Base-by-base conservation (phyloP, 2,888 invertebrate genomes). In the Melieria picta region DNA sequence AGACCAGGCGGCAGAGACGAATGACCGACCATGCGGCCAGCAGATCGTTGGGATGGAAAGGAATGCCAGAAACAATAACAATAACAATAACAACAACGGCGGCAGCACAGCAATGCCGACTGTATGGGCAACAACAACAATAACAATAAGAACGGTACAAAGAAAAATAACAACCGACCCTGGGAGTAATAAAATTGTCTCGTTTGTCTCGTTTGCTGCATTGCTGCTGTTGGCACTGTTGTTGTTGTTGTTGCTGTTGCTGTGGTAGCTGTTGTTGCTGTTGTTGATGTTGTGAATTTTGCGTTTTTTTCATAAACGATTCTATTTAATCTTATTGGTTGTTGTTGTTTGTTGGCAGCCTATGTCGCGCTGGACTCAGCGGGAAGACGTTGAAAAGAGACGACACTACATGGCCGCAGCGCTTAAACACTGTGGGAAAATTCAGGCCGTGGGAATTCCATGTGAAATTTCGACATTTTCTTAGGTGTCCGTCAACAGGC, bases 371-470 rank as follows among this genome's bases (percentile, higher is more conserved):
- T 30, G 30, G 30, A 30, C 30, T 30, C 30, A 30, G 71, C 43
- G 43, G 48, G 61, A 42, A 55, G 55, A 57, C 57, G 11, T 16
- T 58, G 58, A 52, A 50, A 46, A 61, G 68, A 61, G 50, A 52
- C 55, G 46, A n/a, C 55, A 56, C 61, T 45, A 62, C 10, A 42
- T 58, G 57, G 63, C 57, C 56, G 62, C 71, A 67, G 47, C 71
- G 66, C 47, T 58, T 71, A 52, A 69, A 79, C 79, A 82, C 81
- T 85, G 86, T 85, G 85, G 85, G 85, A 85, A 85, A 85, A 86
- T 85, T 83, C 81, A 83, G 83, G 85, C 84, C 86, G 86, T 86
- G 86, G 86, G 86, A 86, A 86, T 86, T 86, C 85, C 84, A 84
- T 84, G 80, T 84, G 83, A 84, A 85, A 85, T 86, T 86, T 86